phyloP scores from a whole-genome alignment of 2,113 vertebrate species.

The Perognathus longimembris region DNA sequence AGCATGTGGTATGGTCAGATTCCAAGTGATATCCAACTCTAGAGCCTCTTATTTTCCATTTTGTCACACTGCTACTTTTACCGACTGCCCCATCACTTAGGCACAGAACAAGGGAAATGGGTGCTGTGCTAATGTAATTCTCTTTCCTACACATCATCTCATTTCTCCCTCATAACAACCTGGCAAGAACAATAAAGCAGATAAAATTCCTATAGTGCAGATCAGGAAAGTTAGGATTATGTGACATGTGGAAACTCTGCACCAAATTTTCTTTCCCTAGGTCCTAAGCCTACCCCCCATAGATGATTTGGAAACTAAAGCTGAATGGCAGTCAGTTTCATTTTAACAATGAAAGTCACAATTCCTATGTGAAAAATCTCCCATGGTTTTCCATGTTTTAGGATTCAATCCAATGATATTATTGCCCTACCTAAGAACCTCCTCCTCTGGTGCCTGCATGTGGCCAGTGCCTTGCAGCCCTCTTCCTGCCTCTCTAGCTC shows the following conservation, averaged over 20 bases:
- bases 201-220: neutral
- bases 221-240: neutral
- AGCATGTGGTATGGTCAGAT: neutral
- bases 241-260: neutral
- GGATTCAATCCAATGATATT: neutral
- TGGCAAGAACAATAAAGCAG: neutral
- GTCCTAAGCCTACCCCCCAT: neutral
- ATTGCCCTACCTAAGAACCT: neutral
- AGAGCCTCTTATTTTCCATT: neutral
- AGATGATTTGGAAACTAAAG: neutral
- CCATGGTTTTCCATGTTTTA: neutral
- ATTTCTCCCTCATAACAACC: neutral
- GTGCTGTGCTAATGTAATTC: neutral
- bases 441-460: neutral
- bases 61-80: neutral
- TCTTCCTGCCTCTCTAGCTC: neutral
- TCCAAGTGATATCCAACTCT: neutral
- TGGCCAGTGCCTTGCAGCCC: neutral
- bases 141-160: neutral
- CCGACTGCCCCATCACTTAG: neutral
- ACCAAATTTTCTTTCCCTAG: neutral
- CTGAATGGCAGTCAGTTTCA: neutral
- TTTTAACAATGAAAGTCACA: neutral
- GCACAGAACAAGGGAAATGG: rapidly evolving
- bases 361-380: neutral